Evolutionary conservation across 2,888 invertebrate species (phyloP).

Genomic region (Caenorhabditis sp.): DNA sequence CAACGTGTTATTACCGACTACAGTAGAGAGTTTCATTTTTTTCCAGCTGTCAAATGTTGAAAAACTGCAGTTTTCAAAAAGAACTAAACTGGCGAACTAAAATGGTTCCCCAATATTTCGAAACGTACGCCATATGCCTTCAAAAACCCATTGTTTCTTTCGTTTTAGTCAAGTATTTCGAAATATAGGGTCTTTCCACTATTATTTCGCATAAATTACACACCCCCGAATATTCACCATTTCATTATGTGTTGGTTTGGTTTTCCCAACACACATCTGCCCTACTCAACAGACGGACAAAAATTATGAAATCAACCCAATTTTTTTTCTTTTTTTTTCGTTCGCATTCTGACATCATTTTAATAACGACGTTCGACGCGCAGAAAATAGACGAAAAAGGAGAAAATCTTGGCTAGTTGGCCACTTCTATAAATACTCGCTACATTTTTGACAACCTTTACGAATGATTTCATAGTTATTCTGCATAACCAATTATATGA

Average conservation of each 20-base stretch:
- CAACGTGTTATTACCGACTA: too few relatives aligned
- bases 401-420: background rate
- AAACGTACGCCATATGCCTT: too few relatives aligned
- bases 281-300: background rate
- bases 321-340: background rate
- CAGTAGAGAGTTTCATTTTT: too few relatives aligned
- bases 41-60: too few relatives aligned
- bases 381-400: too few relatives aligned
- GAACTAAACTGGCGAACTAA: too few relatives aligned
- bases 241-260: background rate
- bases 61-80: too few relatives aligned
- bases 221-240: background rate
- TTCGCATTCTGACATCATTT: background rate
- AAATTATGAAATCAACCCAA: background rate
- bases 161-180: background rate
- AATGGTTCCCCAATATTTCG: too few relatives aligned
- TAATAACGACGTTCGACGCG: background rate
- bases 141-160: too few relatives aligned
- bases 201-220: background rate
- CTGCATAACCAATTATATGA: too few relatives aligned
- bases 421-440: too few relatives aligned
- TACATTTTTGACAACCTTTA: background rate
- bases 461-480: background rate
- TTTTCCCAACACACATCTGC: background rate
- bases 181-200: background rate